Base-by-base conservation (phyloP, 2,113 vertebrate genomes). In the Microcebus tavaratra region DNA sequence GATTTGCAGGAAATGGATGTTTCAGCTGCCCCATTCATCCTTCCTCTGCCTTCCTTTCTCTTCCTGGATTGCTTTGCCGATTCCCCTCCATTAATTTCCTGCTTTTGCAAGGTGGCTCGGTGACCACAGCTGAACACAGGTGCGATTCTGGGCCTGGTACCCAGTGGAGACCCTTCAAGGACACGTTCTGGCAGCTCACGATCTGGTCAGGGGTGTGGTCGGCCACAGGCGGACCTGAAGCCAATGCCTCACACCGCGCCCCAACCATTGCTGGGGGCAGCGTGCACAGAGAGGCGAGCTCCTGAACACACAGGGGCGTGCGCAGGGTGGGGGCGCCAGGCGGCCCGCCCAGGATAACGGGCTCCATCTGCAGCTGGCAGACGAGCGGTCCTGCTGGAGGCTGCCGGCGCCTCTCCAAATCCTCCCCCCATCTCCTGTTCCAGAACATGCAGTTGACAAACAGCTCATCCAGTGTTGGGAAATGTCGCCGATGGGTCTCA, bases 401-500 rank as follows among this genome's bases (percentile, higher is more conserved):
- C 73, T 55, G 59, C 73, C 2, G 8, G 70, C 57, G 3, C 25
- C n/a, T 29, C 67, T 70, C 65, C 83, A 79, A 39, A 45, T n/a
- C 68, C 81, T 25, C 80, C 67, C 79, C 79, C 31, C 36, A 3
- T 29, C 48, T 42, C 17, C 53, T 3, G 45, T 42, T 63, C 45
- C 48, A 45, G 25, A 85, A 59, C 48, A 21, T 0, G 0, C 21
- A n/a, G 82, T 6, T 88, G 93, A 91, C 78, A 80, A 95, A 96
- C 50, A 95, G 83, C 45, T 67, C 92, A 63, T 80, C 76, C 25
- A 55, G 78, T 76, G 68, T 95, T 93, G 87, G 73, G 78, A 84
- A 95, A 83, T 63, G 61, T 86, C 57, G 8, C 63, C 12, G 0
- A 36, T 8, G 25, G 82, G 75, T 88, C 89, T 93, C 96, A 34